Base-by-base conservation (phyloP, 2,797 vertebrate genomes). In the Lerista edwardsae region DNA sequence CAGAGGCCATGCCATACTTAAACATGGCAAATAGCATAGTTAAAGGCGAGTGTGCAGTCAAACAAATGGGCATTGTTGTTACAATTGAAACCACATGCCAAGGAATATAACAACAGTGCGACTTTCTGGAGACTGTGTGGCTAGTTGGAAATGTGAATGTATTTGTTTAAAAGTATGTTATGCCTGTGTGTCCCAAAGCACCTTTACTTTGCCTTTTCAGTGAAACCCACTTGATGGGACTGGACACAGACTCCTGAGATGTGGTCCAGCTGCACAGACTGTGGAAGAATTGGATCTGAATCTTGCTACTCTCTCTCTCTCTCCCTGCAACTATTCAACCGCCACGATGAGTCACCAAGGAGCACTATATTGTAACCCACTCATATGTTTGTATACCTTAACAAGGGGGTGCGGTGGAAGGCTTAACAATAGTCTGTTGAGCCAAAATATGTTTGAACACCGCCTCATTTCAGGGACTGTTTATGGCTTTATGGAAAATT, bases 31-130 rank as follows among this genome's bases (percentile, higher is more conserved):
- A 34, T 23, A 25, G 88, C 0, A 84, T 83, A 61, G 86, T 92
- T 89, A 85, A 76, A 91, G 92, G 91, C 86, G 92, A 89, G 89
- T 8, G 0, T 4, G 47, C 74, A 65, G 82, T 85, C 5, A 87
- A 95, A 97, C 94, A 96, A 94, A 93, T 23, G 91, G 8, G 75
- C 94, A 91, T 95, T 96, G 95, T 96, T 94, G 90, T 89, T 87
- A 41, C 86, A 94, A 96, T 96, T 95, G 94, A 94, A 96, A 96
- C 94, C 96, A 96, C 94, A 96, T 96, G 96, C 92, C 88, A 91
- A 91, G 90, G 80, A 90, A 87, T 71, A n/a, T 74, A 93, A 81
- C 89, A 72, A 92, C 94, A 93, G 94, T 87, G 90, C 84, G 87
- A 72, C 84, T 75, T 91, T 55, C 75, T 89, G n/a, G 83, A 81